Percentiles rank a stretch among this genome's conserved stretches.
Conservation (phyloP, 2,888 invertebrate genomes). For the Entomobrya proxima region DNA sequence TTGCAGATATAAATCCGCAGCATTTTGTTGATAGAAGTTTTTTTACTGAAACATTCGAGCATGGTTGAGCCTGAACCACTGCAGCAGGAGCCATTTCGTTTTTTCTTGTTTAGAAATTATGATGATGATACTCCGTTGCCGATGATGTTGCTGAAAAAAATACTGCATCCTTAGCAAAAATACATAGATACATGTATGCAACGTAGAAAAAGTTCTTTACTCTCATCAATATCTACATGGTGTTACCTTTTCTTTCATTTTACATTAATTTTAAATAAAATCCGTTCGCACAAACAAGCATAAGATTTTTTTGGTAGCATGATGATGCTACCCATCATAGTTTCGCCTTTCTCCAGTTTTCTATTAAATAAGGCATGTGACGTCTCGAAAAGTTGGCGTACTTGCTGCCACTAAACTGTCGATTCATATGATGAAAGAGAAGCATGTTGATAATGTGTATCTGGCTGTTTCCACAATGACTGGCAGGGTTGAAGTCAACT, state of each 20-base stretch:
- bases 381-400: too few species aligned
- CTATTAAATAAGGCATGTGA: too few species aligned
- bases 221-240: background rate
- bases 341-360: background rate
- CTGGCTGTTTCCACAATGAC: conserved; percentile 49
- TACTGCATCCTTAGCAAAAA: too few species aligned
- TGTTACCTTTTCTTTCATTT: conserved; percentile 5
- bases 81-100: too few species aligned
- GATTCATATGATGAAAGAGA: conserved; percentile 21
- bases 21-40: conserved; percentile 36
- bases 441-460: conserved; percentile 48
- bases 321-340: background rate
- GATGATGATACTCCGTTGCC: background rate
- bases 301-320: background rate
- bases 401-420: too few species aligned
- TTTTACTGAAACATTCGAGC: background rate
- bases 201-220: too few species aligned
- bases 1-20: background rate
- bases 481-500: conserved; percentile 16
- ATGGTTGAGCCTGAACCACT: too few species aligned
- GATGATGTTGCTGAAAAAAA: background rate
- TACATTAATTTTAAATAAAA: background rate
- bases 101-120: too few species aligned
- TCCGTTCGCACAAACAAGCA: background rate
- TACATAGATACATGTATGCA: too few species aligned